Evolutionary conservation across 1,140 invertebrate genomes (phyloP).

Genomic region (Parapsyche elsis): DNA sequence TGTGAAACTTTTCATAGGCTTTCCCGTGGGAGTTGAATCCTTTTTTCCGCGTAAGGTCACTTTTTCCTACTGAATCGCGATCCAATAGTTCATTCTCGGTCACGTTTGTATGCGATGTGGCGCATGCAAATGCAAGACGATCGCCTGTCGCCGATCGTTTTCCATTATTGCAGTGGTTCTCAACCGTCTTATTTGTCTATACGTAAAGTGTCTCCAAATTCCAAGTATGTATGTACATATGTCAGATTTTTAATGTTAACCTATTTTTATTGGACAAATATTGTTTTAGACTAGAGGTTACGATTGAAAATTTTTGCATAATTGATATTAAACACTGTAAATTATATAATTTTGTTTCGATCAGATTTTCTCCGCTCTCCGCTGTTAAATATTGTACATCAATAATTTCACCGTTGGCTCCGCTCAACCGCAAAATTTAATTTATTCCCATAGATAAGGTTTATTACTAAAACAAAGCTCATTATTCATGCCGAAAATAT

Average conservation of each 20-base stretch:
- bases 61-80: slow-evolving; percentile 3
- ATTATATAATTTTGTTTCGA: too few relatives aligned
- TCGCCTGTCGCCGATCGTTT: slow-evolving; percentile 39
- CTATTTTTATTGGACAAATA: too few relatives aligned
- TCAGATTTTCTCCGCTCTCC: neutral
- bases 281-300: too few relatives aligned
- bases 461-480: slow-evolving; percentile 25
- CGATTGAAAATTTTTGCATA: too few relatives aligned
- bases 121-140: slow-evolving; percentile 40
- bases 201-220: too few relatives aligned
- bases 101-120: slow-evolving; percentile 40
- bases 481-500: slow-evolving; percentile 15
- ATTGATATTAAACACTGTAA: too few relatives aligned
- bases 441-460: slow-evolving; percentile 20
- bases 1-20: neutral
- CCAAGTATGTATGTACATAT: too few relatives aligned
- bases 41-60: neutral
- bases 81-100: slow-evolving; percentile 21
- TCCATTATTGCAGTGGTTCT: slow-evolving; percentile 12
- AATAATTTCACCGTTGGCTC: slow-evolving; percentile 1
- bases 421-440: slow-evolving; percentile 21
- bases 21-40: slow-evolving; percentile 29
- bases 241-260: too few relatives aligned
- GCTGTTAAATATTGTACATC: slow-evolving; percentile 5
- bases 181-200: neutral